Base-by-base conservation (phyloP, 2,113 vertebrate species). In the Myotis yumanensis region DNA sequence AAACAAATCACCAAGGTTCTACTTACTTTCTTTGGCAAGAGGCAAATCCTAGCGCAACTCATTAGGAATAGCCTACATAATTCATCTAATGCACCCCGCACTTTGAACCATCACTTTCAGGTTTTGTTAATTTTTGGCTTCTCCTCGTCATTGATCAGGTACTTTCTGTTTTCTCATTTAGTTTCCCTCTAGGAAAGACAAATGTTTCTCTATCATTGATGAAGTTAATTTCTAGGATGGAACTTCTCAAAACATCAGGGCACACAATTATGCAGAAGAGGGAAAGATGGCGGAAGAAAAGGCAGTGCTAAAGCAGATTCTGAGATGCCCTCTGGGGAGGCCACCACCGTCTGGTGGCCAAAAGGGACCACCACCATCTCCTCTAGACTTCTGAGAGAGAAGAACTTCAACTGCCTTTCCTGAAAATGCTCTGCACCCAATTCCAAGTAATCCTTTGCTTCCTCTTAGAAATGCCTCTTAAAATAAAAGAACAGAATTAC, bases 141-240 rank as follows among this genome's bases (percentile, higher is more conserved):
- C 68, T 96, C 30, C 14, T 96, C 59, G 46, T 77, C 68, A 75
- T 51, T 28, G 35, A 93, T 93, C 87, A 80, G 3, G 92, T 96
- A 84, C 80, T 91, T 91, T 96, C 76, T 95, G 87, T 89, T 93
- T 91, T 95, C 73, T 95, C n/a, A 85, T 97, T 96, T 97, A 92
- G 15, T 94, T 96, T 95, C 73, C 54, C 18, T 72, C 11, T 18
- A 87, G 40, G 77, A 92, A 76, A 92, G 57, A n/a, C 30, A 51
- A 68, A 82, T 57, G 40, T 81, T 92, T 95, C 81, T 18, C 3
- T 73, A 35, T 91, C 51, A 66, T 57, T 66, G 88, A 72, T 68
- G n/a, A 86, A 81, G 72, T 93, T 93, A 72, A 94, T 93, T 94
- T 91, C 51, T 52, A 66, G 25, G 40, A 73, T 51, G 20, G 37